Evolutionary conservation across 2,113 vertebrate genomes (phyloP), one percentile per base, ranked within the genome.

Genomic region (Pseudolaguvia tuberculata): DNA sequence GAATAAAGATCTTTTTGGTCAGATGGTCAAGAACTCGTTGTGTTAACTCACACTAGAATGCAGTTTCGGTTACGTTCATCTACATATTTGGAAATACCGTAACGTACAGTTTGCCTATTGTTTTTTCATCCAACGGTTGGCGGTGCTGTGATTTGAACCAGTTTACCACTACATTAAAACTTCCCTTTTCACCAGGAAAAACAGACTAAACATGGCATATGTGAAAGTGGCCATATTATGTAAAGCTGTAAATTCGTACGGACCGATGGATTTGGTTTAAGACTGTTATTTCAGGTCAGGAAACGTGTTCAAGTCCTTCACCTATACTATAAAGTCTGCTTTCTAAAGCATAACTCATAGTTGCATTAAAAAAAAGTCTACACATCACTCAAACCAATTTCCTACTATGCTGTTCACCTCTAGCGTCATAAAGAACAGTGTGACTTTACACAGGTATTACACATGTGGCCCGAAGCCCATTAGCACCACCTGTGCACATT

Each of bases 401-500:
- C 69, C 42, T 70, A 61, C 67, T 48, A 47, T 35, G 35, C 29
- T 55, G 57, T 31, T 53, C n/a, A 70, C 67, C 57, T 77, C 67
- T 42, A 78, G 23, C 67, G 52, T 56, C 27, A 47, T 81, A 75
- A 81, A 75, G 72, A 75, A 59, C 77, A 78, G 75, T 81, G 70
- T 78, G 76, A 78, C 76, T 78, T 78, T 78, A 68, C 79, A 70
- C 72, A 78, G 77, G 76, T 81, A 78, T 71, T 62, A 55, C 76
- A 81, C 72, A 77, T 81, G 79, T 78, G 79, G 72, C 75, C 76
- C 4, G 59, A 72, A 75, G 69, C 47, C 73, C 71, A 83, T 80
- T 78, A 80, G 77, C 70, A 69, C 71, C 78, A 80, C 76, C 76
- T 83, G 81, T 45, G 45, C 79, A 73, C 31, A 62, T 83, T 83